Evolutionary conservation across 53 echinoderm and acorn worm genomes (phyloP).

Genomic region (Luidia sarsii): DNA sequence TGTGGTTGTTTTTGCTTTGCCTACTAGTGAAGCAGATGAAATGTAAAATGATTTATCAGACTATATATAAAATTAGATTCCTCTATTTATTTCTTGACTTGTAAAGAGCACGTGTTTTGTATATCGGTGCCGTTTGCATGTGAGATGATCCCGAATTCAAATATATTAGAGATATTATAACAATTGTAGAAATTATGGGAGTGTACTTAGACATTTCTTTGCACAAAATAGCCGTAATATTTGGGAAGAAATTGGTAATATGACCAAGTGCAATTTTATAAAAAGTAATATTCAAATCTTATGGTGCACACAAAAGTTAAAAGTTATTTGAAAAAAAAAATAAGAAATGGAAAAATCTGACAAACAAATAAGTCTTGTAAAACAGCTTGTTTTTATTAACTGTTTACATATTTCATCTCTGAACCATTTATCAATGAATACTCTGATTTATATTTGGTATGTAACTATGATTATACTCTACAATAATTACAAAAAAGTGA

Average conservation of each 20-base stretch:
- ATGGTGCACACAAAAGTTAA: constrained; percentile 38
- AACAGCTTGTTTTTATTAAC: neutral
- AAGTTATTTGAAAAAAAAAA: no score
- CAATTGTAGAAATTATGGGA: neutral
- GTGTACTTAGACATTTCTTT: neutral
- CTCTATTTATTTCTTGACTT: constrained; percentile 43
- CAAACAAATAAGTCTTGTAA: neutral
- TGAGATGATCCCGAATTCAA: neutral
- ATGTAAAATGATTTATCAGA: constrained; percentile 23
- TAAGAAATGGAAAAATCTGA: neutral
- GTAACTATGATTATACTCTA: neutral
- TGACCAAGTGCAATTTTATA: constrained; percentile 56
- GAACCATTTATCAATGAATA: constrained; percentile 9
- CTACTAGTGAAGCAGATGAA: neutral
- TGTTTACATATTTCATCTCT: neutral
- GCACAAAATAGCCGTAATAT: constrained; percentile 2
- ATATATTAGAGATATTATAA: neutral
- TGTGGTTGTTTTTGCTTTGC: neutral
- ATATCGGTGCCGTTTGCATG: constrained; percentile 45
- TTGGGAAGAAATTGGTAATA: constrained; percentile 20
- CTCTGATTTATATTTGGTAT: constrained; percentile 19
- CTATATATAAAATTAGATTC: neutral
- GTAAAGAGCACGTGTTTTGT: constrained; percentile 39
- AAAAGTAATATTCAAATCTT: constrained; percentile 30
- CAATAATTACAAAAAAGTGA: neutral